phyloP scores from a whole-genome alignment of 1,140 invertebrate genomes.

The Kradibia gibbosae region DNA sequence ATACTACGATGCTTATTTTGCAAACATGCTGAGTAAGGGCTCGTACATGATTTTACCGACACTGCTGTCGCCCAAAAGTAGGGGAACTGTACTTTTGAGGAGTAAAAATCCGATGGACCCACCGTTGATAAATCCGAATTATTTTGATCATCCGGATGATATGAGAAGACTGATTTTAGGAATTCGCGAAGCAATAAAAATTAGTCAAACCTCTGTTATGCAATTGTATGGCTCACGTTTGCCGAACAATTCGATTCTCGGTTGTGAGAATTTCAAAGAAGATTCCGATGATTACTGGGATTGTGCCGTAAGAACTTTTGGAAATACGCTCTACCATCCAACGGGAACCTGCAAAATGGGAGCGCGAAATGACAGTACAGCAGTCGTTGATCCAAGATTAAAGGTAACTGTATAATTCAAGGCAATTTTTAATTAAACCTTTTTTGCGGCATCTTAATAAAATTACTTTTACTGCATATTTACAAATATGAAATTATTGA shows the following conservation, averaged over 20 bases:
- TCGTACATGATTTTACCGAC: conserved; percentile 21
- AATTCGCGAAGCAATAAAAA: conserved; percentile 60
- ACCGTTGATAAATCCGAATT: conserved; percentile 78
- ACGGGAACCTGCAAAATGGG: conserved; percentile 81
- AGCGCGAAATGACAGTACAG: conserved; percentile 67
- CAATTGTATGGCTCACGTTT: conserved; percentile 60
- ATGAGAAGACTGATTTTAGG: conserved; percentile 72
- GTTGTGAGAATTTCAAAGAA: conserved; percentile 67
- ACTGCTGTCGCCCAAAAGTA: conserved; percentile 8
- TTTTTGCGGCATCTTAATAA: too few relatives aligned
- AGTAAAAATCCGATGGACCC: conserved; percentile 62
- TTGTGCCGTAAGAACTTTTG: conserved; percentile 62
- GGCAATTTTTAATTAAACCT: too few relatives aligned
- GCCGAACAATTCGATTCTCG: conserved; percentile 68
- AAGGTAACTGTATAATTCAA: conserved; percentile 68
- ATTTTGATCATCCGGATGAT: conserved; percentile 73
- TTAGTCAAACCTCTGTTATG: conserved; percentile 60
- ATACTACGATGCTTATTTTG: not conserved
- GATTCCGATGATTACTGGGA: conserved; percentile 69
- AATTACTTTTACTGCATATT: too few relatives aligned
- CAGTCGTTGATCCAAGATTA: conserved; percentile 75
- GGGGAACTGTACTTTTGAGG: conserved; percentile 2
- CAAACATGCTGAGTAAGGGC: not conserved
- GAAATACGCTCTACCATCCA: conserved; percentile 76
- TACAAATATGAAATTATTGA: too few relatives aligned